Base-by-base conservation (phyloP, 2,113 vertebrate genomes). In the Athene noctua region DNA sequence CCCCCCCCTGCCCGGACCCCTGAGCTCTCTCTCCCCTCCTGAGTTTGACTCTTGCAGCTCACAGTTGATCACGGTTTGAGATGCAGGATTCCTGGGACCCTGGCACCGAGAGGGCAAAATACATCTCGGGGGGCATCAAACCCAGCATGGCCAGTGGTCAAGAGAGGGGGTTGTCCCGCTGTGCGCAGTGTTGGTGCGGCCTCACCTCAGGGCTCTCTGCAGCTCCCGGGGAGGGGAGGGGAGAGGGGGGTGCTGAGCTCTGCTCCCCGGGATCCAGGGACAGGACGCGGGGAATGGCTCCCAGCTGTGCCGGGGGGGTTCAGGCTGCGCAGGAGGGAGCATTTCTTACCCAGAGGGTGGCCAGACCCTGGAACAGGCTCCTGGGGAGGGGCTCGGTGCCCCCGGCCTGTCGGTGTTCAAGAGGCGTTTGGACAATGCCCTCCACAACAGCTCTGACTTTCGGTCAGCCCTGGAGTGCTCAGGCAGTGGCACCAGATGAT, bases 91-190 rank as follows among this genome's bases (percentile, higher is more conserved):
- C 55, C 9, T 2, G 25, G 71, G 42, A 46, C 5, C 4, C 29
- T 5, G 20, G 51, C 46, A 68, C 51, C 18, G 4, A 7, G 26
- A 13, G 32, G 15, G 5, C 52, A 58, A 65, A 36, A 36, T 4
- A 1, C 23, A 49, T 9, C 42, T 10, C 0, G 6, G 44, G 21
- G 25, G 3, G 6, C 68, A 51, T 10, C 36, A 15, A 17, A 30
- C n/a, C 6, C 11, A 5, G 55, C 18, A 9, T 0, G 4, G 10
- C 15, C 12, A 13, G 42, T 10, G 4, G 44, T 6, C 27, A 17
- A 23, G n/a, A 55, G 15, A 10, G 21, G 51, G 5, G 14, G 22
- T 5, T 7, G 20, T 51, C 51, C 36, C 0, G 4, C 68, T 22
- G 52, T 6, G 3, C 3, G 6, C 23, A 11, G 66, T 3, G 2